Evolutionary conservation across 2,797 vertebrate genomes (phyloP).

Genomic region (Periophthalmus magnuspinnatus): DNA sequence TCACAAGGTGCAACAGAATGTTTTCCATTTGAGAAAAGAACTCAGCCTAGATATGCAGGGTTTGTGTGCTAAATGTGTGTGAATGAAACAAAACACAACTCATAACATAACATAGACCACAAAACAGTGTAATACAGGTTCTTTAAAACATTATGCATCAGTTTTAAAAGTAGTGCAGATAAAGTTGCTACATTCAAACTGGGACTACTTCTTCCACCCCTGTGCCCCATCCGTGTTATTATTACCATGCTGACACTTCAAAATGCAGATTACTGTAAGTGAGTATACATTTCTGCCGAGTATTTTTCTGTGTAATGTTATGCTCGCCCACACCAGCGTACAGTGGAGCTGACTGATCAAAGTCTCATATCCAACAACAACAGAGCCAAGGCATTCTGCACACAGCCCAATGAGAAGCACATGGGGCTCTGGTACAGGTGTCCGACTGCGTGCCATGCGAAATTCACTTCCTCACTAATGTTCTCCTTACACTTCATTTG

Average conservation of each 20-base stretch:
- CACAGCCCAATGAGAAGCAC: constrained; percentile 43
- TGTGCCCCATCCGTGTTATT: neutral
- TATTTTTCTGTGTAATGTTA: constrained; percentile 32
- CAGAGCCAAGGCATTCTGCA: constrained; percentile 53
- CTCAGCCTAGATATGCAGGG: too few relatives aligned
- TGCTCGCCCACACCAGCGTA: constrained; percentile 16
- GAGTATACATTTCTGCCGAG: constrained; percentile 24
- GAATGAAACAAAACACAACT: too few relatives aligned
- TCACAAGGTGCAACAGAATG: too few relatives aligned
- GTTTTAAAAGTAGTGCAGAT: neutral
- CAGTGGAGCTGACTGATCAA: constrained; percentile 63
- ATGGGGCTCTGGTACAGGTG: constrained; percentile 62
- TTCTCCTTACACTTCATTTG: constrained; percentile 12
- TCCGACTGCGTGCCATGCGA: constrained; percentile 23
- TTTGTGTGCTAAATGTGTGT: too few relatives aligned
- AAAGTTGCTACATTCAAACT: neutral
- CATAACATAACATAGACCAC: too few relatives aligned
- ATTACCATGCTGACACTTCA: constrained; percentile 45
- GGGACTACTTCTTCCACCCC: neutral
- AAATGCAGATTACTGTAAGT: constrained; percentile 43
- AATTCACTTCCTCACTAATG: constrained; percentile 9
- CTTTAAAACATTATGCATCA: too few relatives aligned
- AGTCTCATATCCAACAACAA: constrained; percentile 69
- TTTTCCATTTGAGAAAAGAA: too few relatives aligned
- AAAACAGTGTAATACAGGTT: too few relatives aligned